Evolutionary conservation across 1,140 invertebrate genomes (phyloP).

Genomic region (Laupala kohalensis): DNA sequence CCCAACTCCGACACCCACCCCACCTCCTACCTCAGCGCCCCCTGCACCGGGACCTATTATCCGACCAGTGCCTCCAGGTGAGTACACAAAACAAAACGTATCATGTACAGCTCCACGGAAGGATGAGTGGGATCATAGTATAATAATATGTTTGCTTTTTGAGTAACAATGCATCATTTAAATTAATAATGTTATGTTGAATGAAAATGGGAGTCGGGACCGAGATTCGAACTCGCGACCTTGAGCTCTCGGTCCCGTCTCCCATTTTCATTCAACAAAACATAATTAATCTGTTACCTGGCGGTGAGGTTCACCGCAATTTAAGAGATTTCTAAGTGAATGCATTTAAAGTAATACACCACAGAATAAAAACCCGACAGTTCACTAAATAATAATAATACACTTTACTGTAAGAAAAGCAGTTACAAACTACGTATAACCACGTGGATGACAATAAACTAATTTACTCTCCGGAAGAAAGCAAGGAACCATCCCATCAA

Average conservation of each 20-base stretch:
- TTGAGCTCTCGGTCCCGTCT: too few relatives aligned
- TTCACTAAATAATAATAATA: background rate
- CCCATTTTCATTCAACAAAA: too few relatives aligned
- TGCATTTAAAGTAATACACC: background rate
- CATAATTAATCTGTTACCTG: too few relatives aligned
- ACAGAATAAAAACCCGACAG: background rate
- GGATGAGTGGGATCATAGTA: background rate
- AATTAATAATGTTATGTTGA: slow-evolving; percentile 7
- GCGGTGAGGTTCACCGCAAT: too few relatives aligned
- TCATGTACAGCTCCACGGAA: background rate
- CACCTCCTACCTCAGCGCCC: slow-evolving; percentile 5
- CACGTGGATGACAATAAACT: too few relatives aligned
- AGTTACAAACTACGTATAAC: too few relatives aligned
- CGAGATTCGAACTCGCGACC: too few relatives aligned
- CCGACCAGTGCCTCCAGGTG: background rate
- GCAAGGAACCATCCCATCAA: too few relatives aligned
- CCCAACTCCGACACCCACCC: slow-evolving; percentile 9
- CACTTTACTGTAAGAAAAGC: too few relatives aligned
- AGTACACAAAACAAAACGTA: background rate
- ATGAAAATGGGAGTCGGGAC: too few relatives aligned
- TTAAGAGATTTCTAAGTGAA: background rate
- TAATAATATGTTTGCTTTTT: background rate
- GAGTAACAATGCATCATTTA: background rate
- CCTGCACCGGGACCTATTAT: slow-evolving; percentile 4
- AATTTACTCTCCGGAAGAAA: too few relatives aligned